These are phyloP conservation scores for Solenopsis invicta DNA, from an alignment of 1,140 invertebrate genomes.

Conservation along the genomic window DNA sequence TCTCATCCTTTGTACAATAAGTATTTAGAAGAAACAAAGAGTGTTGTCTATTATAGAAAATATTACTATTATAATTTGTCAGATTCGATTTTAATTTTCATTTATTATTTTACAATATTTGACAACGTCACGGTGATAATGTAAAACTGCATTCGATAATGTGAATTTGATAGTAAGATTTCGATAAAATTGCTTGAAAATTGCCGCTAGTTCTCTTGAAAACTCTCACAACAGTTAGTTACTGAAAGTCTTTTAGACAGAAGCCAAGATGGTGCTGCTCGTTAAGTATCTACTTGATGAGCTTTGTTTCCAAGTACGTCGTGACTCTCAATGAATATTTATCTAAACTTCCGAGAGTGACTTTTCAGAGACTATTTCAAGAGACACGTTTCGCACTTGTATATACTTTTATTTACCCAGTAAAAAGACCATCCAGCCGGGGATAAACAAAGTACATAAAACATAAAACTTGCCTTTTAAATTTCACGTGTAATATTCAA, in stretches of 20 bases:
- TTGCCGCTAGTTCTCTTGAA: background rate
- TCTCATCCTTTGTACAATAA: background rate
- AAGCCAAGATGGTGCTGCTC: background rate
- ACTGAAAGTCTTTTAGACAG: background rate
- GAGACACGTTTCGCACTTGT: background rate
- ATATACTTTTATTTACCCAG: background rate
- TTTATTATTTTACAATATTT: background rate
- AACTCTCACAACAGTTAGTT: background rate
- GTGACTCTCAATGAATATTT: conserved; percentile 3
- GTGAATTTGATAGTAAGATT: background rate
- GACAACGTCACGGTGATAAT: background rate
- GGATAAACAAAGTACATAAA: background rate
- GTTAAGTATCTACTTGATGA: background rate
- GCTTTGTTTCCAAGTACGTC: background rate
- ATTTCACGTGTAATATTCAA: background rate
- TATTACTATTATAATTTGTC: background rate
- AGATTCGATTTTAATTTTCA: background rate
- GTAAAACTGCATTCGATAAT: background rate
- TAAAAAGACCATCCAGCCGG: background rate
- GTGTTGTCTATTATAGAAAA: background rate
- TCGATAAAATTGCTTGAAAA: background rate
- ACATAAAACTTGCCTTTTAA: background rate
- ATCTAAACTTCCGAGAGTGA: background rate
- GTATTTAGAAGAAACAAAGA: background rate
- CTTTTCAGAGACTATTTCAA: background rate